These are phyloP conservation scores for Sebastes minor DNA, from an alignment of 2,797 vertebrate genomes.

Conservation along the genomic window DNA sequence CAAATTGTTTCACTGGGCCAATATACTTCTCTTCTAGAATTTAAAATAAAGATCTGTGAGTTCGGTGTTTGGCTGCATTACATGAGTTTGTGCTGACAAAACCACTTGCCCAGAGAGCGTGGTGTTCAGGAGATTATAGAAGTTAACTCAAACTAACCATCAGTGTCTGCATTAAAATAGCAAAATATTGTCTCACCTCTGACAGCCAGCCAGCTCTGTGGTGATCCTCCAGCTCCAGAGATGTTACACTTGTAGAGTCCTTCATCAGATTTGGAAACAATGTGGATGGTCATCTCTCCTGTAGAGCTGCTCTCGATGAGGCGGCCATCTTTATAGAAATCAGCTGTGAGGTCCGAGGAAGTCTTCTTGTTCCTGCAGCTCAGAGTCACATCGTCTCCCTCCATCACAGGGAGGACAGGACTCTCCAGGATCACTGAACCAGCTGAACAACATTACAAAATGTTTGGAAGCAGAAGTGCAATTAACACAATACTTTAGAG, in stretches of 20 bases:
- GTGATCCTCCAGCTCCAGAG: too few species aligned
- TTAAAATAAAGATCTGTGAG: background rate
- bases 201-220: too few species aligned
- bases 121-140: background rate
- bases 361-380: too few species aligned
- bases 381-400: too few species aligned
- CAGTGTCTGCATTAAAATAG: background rate
- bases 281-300: too few species aligned
- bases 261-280: too few species aligned
- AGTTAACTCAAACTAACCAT: background rate
- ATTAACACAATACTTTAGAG: background rate
- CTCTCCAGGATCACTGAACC: slow-evolving; percentile 29
- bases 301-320: too few species aligned
- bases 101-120: background rate
- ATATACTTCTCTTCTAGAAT: too few species aligned
- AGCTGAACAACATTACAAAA: background rate
- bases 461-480: background rate
- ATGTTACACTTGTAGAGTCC: too few species aligned
- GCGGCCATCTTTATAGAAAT: too few species aligned
- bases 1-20: background rate
- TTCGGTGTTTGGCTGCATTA: background rate
- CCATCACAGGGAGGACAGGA: fast-evolving
- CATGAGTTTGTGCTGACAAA: background rate
- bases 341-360: too few species aligned
- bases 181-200: background rate